Evolutionary conservation across 2,113 vertebrate species (phyloP).

Genomic region (Telmatochromis sp.): DNA sequence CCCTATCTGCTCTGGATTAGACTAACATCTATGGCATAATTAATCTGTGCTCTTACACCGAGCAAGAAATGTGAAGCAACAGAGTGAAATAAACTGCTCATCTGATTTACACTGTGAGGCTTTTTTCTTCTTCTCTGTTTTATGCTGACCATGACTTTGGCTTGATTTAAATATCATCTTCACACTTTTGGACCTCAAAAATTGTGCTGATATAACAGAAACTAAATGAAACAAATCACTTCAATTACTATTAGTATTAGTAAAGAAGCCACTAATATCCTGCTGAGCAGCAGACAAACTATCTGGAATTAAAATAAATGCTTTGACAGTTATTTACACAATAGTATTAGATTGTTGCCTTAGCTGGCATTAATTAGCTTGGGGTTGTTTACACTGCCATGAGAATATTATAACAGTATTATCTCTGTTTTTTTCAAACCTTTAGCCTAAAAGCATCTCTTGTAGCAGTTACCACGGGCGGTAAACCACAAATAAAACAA

Average conservation of each 20-base stretch:
- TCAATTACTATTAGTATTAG: background rate
- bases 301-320: background rate
- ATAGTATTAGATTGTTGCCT: background rate
- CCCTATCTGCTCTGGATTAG: slow-evolving; percentile 13
- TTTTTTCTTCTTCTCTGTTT: slow-evolving; percentile 5
- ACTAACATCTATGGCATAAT: slow-evolving; percentile 24
- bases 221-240: background rate
- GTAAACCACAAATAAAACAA: background rate
- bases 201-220: background rate
- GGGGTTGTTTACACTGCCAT: background rate
- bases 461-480: background rate
- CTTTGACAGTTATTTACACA: background rate
- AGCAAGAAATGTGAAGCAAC: slow-evolving; percentile 46
- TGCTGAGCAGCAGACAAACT: background rate
- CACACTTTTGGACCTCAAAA: background rate
- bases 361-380: background rate
- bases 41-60: slow-evolving; percentile 31
- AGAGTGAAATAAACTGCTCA: slow-evolving; percentile 45
- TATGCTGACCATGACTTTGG: background rate
- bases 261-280: background rate
- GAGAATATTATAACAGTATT: background rate
- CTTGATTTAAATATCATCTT: background rate
- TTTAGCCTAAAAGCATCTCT: background rate
- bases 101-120: background rate
- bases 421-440: background rate